Base-by-base conservation (phyloP, 2,797 vertebrate species). In the Austrolebias charrua region DNA sequence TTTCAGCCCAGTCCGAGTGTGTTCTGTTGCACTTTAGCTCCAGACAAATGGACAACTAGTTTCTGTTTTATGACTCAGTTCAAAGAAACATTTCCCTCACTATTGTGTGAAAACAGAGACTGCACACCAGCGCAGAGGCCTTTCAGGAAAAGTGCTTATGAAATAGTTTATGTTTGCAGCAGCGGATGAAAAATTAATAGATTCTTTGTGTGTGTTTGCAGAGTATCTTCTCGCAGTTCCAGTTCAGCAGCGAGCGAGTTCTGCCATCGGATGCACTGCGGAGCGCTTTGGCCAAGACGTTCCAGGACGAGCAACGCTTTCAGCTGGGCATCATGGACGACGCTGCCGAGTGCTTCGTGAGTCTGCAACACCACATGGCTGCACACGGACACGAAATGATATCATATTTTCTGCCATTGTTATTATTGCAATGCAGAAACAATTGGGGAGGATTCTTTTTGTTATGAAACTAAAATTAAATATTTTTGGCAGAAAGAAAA, bases 251-350 rank as follows among this genome's bases (percentile, higher is more conserved):
- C 82, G 96, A 98, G 87, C 97, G 96, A 33, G 96, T 98, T 12
- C 88, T 98, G 86, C 96, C 96, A 15, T 98, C 97, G 7, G 97
- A 98, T 82, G 94, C 95, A 60, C 91, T 98, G 62, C 95, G 96
- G 58, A 96, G 93, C 60, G 96, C 96, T 61, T 93, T 98, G 80
- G 97, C 97, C 80, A 98, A 98, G 91, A 98, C 96, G 4, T 98
- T 98, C 85, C 95, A 98, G 85, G 97, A 98, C 90, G 96, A 98
- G 52, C 96, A 98, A 50, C 95, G 97, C 63, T 98, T 98, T 85
- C 97, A 98, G 84, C 92, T 98, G 86, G 97, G 97, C 69, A 98
- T 98, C 81, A 98, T 98, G 97, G 97, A 96, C 76, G 97, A 98
- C 76, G 97, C 97, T 57, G 97, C 97, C 0, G 97, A 98, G 78